Base-by-base conservation (phyloP, 1,140 invertebrate species). In the Himalopsyche phryganea region DNA sequence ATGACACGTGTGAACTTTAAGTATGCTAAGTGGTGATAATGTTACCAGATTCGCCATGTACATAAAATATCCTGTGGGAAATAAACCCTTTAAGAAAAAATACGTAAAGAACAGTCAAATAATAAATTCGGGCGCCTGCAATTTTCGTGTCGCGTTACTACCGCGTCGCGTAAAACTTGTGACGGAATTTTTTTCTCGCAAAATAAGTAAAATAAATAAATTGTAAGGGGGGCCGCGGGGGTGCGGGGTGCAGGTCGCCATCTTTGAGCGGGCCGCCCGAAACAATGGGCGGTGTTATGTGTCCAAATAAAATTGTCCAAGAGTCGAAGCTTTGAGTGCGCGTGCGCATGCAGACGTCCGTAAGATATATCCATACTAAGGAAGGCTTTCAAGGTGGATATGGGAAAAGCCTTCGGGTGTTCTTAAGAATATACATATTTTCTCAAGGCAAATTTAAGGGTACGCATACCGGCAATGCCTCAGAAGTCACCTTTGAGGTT, bases 61-160 rank as follows among this genome's bases (percentile, higher is more conserved):
- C n/a, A n/a, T n/a, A n/a, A n/a, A n/a, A n/a, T n/a, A n/a, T n/a
- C n/a, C n/a, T n/a, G n/a, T 28, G 23, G 23, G 23, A 28, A 28
- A 28, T n/a, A n/a, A 28, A 10, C 13, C 45, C 11, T 56, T 35
- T 47, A 17, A 13, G 36, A 19, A 20, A 15, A 44, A 5, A 1
- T 15, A 32, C 17, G 46, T 15, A 56, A 48, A 54, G 13, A 28
- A 38, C 13, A 15, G 32, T 13, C 33, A 56, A 56, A 56, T 56
- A 56, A 56, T 56, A 56, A 56, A 56, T 56, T 56, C 48, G 35
- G 53, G 53, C 53, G 53, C 53, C 53, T 56, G 53, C 53, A 56
- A 56, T 56, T 56, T 56, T 56, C 53, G 53, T 56, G 53, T 56
- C 19, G 53, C 53, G 32, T 28, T 54, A 54, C 45, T 54, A 46